Evolutionary conservation across 2,888 invertebrate species (phyloP).

Genomic region (Lissocephala sabroskyi): DNA sequence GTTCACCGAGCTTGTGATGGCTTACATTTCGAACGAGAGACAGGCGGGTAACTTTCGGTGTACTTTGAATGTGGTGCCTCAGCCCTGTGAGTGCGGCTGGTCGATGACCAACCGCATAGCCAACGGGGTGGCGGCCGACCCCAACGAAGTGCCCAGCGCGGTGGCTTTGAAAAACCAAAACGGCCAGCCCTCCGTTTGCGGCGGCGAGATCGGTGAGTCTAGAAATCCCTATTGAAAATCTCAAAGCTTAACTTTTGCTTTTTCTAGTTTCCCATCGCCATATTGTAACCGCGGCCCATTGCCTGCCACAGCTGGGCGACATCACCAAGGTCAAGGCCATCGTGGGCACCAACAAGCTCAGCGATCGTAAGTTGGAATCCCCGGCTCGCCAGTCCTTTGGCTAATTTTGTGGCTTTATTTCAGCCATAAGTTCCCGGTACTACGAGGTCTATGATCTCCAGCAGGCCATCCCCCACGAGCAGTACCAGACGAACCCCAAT

Average conservation of each 20-base stretch:
- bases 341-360: constrained; percentile 74
- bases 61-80: constrained; percentile 27
- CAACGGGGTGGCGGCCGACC: constrained; percentile 74
- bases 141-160: constrained; percentile 77
- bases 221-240: neutral
- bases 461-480: constrained; percentile 49
- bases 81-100: constrained; percentile 70
- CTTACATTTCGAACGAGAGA: constrained; percentile 50
- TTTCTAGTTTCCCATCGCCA: constrained; percentile 64
- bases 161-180: constrained; percentile 70
- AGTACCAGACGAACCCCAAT: constrained; percentile 30
- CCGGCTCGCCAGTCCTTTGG: neutral
- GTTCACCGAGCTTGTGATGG: constrained; percentile 52
- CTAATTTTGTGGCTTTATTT: neutral
- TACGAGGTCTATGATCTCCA: constrained; percentile 63
- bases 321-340: constrained; percentile 63
- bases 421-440: constrained; percentile 32
- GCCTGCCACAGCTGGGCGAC: constrained; percentile 36
- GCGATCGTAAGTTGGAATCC: constrained; percentile 61
- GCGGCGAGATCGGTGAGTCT: constrained; percentile 72
- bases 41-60: constrained; percentile 44
- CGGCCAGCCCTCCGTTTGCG: constrained; percentile 69
- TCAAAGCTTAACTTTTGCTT: too few relatives aligned
- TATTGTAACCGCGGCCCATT: constrained; percentile 75
- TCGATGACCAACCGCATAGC: constrained; percentile 73